A percentile compares a stretch with the other conserved stretches of the same genome.
Conservation (phyloP, 2,888 invertebrate genomes). For the Drosophila dives region DNA sequence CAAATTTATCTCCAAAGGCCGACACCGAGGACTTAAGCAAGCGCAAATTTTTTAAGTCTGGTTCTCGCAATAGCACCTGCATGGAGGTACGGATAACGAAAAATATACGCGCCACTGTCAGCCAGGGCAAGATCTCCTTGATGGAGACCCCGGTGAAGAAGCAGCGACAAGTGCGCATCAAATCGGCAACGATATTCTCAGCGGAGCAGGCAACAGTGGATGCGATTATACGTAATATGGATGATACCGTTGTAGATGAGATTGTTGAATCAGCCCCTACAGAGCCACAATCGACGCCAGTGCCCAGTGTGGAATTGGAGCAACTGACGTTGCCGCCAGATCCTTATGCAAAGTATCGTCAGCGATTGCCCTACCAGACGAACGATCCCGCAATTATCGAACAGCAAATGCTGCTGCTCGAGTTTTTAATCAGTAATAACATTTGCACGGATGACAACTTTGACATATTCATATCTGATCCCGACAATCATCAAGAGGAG, state of each 20-base stretch:
- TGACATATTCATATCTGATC: conserved; percentile 83
- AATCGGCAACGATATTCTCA: conserved; percentile 74
- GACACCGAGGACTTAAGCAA: conserved; percentile 48
- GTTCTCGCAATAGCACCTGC: conserved; percentile 64
- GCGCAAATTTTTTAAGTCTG: conserved; percentile 83
- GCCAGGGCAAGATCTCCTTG: conserved; percentile 78
- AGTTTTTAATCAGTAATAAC: conserved; percentile 83
- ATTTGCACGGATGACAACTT: conserved; percentile 84
- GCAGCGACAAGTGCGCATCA: conserved; percentile 54
- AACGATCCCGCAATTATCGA: conserved; percentile 79
- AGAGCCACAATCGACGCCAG: not conserved
- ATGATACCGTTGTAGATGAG: conserved; percentile 74
- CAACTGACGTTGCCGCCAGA: conserved; percentile 30
- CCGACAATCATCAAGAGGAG: conserved; percentile 82
- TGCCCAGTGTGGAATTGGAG: conserved; percentile 1
- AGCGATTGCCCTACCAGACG: conserved; percentile 82
- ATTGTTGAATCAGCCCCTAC: conserved; percentile 48
- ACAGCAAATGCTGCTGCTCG: conserved; percentile 81
- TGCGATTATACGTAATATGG: conserved; percentile 81
- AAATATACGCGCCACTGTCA: conserved; percentile 80
- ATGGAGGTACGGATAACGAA: conserved; percentile 82
- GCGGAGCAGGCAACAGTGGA: conserved; percentile 83
- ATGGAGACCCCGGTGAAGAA: conserved; percentile 57
- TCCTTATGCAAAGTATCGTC: conserved; percentile 69
- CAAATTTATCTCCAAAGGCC: conserved; percentile 25